phyloP scores from a whole-genome alignment of 2,113 vertebrate species.

The Heterocephalus glaber region DNA sequence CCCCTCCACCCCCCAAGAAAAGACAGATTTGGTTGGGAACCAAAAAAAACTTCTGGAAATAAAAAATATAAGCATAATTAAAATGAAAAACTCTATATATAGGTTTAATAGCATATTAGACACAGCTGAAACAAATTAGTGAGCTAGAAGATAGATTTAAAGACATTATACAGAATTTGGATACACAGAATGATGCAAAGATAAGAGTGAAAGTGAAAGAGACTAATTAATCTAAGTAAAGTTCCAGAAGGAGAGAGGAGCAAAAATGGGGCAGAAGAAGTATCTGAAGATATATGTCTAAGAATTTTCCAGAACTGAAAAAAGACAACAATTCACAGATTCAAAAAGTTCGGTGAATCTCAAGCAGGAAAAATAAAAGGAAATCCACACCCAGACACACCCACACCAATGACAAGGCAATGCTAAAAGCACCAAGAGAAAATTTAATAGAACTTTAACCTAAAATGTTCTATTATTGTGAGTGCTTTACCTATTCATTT shows the following conservation, averaged over 20 bases:
- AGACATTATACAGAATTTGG: constrained; percentile 18
- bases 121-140: constrained; percentile 20
- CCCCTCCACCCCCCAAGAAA: not conserved
- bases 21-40: not conserved
- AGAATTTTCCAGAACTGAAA: constrained; percentile 27
- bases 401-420: not conserved
- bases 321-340: constrained; percentile 41
- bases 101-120: constrained; percentile 42
- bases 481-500: not conserved
- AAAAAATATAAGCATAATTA: constrained; percentile 39
- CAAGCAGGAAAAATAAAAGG: constrained; percentile 46
- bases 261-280: not conserved
- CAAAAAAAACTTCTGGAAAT: constrained; percentile 55
- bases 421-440: not conserved
- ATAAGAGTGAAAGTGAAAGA: not conserved
- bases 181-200: not conserved
- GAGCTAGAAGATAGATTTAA: not conserved
- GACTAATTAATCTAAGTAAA: constrained; percentile 35
- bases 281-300: not conserved
- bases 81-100: not conserved
- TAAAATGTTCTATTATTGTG: not conserved
- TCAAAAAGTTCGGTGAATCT: constrained; percentile 49
- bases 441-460: not conserved
- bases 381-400: constrained; percentile 4
- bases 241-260: not conserved